Evolutionary conservation across 2,888 invertebrate genomes (phyloP), one percentile per base, ranked within the genome.

Genomic region (Stictocephala bisonia): DNA sequence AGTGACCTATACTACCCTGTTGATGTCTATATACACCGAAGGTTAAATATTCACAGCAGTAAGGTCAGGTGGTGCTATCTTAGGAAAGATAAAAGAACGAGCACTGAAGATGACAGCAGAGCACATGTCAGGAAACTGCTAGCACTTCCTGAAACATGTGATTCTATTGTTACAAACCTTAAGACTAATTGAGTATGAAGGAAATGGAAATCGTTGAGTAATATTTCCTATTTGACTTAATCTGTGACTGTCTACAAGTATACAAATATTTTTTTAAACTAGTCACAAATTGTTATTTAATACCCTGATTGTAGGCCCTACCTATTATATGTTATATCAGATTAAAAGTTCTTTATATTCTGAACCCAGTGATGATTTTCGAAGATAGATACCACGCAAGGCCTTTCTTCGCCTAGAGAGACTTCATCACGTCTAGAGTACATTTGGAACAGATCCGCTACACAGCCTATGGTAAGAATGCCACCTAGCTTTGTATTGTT

Each of bases 351-450:
- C n/a, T n/a, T n/a, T n/a, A n/a, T 2, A 64, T 44, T 51, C 35
- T 56, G 27, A 26, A 41, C 56, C 20, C 27, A 41, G 20, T 70
- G 87, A 75, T 91, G 64, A 27, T 64, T 91, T 79, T 91, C 91
- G 79, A 92, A 85, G 80, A 92, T 91, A 72, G 91, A 91, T 75
- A 91, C 91, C 80, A 91, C 89, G 83, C 90, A 88, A 74, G 92
- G 92, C 81, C 89, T 89, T 83, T 92, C 91, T 85, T 92, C 91
- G 83, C 90, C 90, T 80, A 92, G 86, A 79, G 88, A 85, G 77
- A 89, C 85, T 82, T 89, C 90, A 70, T 88, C 53, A 78, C 88
- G 86, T 78, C 88, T 86, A 78, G 87, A 86, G 83, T 91, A 90
- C 79, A 91, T 85, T 83, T 89, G 88, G 85, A 90, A 90, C 83